Evolutionary conservation across 2,113 vertebrate species (phyloP), one percentile per base, ranked within the genome.

Genomic region (Pseudorectes ferrugineus): DNA sequence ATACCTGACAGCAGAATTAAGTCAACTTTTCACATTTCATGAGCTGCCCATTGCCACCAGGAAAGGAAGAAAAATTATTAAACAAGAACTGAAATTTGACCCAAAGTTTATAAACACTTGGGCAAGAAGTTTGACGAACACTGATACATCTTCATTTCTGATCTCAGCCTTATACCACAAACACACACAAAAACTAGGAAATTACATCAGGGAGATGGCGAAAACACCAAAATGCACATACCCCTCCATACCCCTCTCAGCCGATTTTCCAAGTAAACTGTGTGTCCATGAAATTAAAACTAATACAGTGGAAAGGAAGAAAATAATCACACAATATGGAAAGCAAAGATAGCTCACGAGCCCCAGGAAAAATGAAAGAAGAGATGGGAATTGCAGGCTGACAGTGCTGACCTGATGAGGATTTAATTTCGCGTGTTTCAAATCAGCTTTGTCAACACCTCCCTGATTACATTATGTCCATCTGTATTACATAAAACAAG

Each of bases 401-500:
- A 61, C 63, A 88, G 78, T 10, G 55, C 72, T 77, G 85, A 93
- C 83, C 86, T 67, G 68, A 88, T 40, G 51, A 83, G 22, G 77
- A 81, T 91, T 92, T 84, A 23, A 93, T 86, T 86, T 59, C 22
- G 3, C 36, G 7, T 23, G 40, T 71, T 76, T 55, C 36, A 80
- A 81, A 81, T 74, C 88, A 93, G 70, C 89, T 78, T 77, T 89
- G 86, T 61, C 94, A 95, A 93, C 94, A 88, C 89, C 68, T 78
- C 61, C 6, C 57, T 65, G 65, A 95, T 82, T 29, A n/a, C 84
- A 85, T 85, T 68, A 65, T 3, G 36, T 54, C 85, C 73, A 51
- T 59, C 75, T 86, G 80, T 10, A 54, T 46, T 22, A 66, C 0
- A 52, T 5, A 73, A 91, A 94, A 42, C 73, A 42, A 62, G 46